Base-by-base conservation (phyloP, 2,797 vertebrate species). In the Lateolabrax maculatus region DNA sequence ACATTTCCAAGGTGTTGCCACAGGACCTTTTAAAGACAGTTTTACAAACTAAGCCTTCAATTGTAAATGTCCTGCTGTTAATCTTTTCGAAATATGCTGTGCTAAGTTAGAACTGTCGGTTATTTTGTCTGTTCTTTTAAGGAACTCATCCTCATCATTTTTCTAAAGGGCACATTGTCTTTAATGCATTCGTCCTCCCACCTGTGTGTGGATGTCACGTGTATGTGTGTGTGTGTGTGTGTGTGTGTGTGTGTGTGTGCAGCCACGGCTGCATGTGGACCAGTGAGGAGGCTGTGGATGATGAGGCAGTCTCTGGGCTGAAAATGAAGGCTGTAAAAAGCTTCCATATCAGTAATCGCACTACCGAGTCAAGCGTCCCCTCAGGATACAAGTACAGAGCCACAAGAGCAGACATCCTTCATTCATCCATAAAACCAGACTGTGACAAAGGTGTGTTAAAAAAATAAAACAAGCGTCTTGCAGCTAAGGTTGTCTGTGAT, bases 121-220 rank as follows among this genome's bases (percentile, higher is more conserved):
- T n/a, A n/a, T n/a, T n/a, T n/a, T 7, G 34, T 41, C 57, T 37
- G 34, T 46, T 60, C 46, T 61, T 46, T 63, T 63, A 52, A 80
- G 48, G 36, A 83, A 62, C 71, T 39, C 52, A 44, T 60, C 8
- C 58, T 79, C 72, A 83, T 85, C 34, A 75, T 44, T 79, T 77
- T 72, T 80, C 39, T 41, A 84, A 90, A 83, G 79, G 81, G 74
- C 87, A 84, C 58, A 58, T 2, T 21, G 19, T 56, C 23, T 68
- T 64, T 65, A 55, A 43, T 69, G 44, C 36, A 34, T 8, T 60
- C 56, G 13, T 77, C 72, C 62, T 69, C 43, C 62, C 61, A 55
- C 56, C 10, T 68, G 64, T 55, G 27, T 18, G 48, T 62, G 51
- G n/a, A n/a, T n/a, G n/a, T n/a, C 5, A 7, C 31, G 55, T 31